phyloP scores from a whole-genome alignment of 2,888 invertebrate species.

The Acronicta leporina region DNA sequence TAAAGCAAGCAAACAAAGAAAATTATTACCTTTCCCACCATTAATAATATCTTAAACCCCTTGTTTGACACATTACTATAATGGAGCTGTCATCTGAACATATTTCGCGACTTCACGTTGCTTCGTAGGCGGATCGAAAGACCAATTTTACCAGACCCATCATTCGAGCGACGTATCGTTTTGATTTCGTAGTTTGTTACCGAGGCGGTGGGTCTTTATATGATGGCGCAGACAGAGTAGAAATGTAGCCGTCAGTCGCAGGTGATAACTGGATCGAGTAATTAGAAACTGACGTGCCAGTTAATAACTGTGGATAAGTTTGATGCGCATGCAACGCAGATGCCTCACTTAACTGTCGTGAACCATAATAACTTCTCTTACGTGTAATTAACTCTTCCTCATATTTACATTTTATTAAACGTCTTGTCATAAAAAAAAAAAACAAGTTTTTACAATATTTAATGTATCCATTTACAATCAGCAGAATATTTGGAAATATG shows the following conservation, averaged over 20 bases:
- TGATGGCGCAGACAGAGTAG: conserved; percentile 62
- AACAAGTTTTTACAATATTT: too few relatives aligned
- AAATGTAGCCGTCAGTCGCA: conserved; percentile 81
- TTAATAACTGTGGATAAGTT: conserved; percentile 82
- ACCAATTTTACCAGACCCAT: conserved; percentile 59
- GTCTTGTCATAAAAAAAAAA: too few relatives aligned
- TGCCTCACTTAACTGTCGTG: conserved; percentile 51
- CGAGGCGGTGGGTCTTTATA: conserved; percentile 48
- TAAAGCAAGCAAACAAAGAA: conserved; percentile 47
- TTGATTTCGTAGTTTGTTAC: conserved; percentile 24
- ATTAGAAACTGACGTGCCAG: conserved; percentile 84
- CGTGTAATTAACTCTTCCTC: conserved; percentile 20
- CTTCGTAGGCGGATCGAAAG: conserved; percentile 45
- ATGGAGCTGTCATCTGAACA: conserved; percentile 77
- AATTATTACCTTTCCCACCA: conserved; percentile 59
- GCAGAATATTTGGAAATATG: too few relatives aligned
- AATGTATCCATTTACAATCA: too few relatives aligned
- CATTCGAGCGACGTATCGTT: conserved; percentile 27
- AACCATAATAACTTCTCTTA: conserved; percentile 20
- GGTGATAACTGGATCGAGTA: conserved; percentile 85
- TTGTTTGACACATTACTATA: conserved; percentile 71
- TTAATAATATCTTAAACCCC: conserved; percentile 62
- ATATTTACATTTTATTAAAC: not conserved
- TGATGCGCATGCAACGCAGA: conserved; percentile 68
- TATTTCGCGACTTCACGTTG: conserved; percentile 67